Base-by-base conservation (phyloP, 2,888 invertebrate genomes). In the Epinotia bilunana region DNA sequence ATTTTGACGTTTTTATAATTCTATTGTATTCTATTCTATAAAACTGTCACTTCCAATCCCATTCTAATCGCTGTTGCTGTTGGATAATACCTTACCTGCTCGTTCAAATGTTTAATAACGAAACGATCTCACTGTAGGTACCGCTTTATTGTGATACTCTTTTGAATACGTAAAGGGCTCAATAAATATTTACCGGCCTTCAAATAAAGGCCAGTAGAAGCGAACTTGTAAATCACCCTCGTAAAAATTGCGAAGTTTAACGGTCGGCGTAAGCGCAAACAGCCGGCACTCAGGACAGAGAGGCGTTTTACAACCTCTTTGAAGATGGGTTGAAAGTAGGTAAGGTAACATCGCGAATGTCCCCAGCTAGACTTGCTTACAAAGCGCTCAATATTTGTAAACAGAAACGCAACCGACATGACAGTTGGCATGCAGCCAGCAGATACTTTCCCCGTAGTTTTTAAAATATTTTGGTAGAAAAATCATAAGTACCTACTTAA, bases 331-430 rank as follows among this genome's bases (percentile, higher is more conserved):
- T 58, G 72, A 23, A 73, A 57, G 61, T 28, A 20, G 1, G 1
- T 20, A 20, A 71, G 53, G 49, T 76, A 67, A 77, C 73, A 71
- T 68, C 78, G 78, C 78, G 72, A 78, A 80, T 77, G 80, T 81
- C 80, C 78, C 74, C 72, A 71, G 65, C 63, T 68, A 77, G 58
- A 73, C 68, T 77, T 58, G 70, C 46, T 57, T 55, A 33, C 39
- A 20, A 53, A 20, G 74, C 72, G 78, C 80, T 80, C 80, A 85
- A 85, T 87, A 85, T 88, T 88, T 85, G 86, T 87, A 87, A 88
- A 88, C 85, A 87, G 83, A 82, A 78, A 74, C 79, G 78, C 81
- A 83, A 82, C 81, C 73, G 58, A 76, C 76, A 79, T 79, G 70
- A 78, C 82, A 80, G 73, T 79, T 83, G 86, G 85, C 87, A 79